Evolutionary conservation across 2,888 invertebrate genomes (phyloP), one percentile per base, ranked within the genome.

Genomic region (Tridacna gigas): DNA sequence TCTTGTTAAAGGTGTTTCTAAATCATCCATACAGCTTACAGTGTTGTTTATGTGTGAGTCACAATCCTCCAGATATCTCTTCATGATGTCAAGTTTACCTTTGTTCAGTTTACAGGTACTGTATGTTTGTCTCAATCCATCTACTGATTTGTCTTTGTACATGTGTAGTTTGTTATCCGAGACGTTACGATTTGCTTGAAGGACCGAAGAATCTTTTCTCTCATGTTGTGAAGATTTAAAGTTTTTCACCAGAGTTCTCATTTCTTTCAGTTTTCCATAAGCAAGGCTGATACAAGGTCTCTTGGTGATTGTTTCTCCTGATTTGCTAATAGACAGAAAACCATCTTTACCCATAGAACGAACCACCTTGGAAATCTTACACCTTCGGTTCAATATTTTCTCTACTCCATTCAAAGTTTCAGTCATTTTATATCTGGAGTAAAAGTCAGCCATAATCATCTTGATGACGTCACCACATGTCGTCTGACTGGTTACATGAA

Each of bases 21-120:
- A 18, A 15, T 26, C 67, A 18, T 7, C 37, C 25, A 22, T 22
- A 3, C 3, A 5, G 22, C n/a, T 63, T 67, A 1, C 37, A 2
- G 67, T 5, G n/a, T 26, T n/a, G 45, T 7, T 67, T 11, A 37
- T 37, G 37, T 18, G 9, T 3, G 9, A 20, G 13, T 67, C 9
- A 7, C 25, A 11, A 67, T 67, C 67, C 18, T 37, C 37, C 15
- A 67, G 37, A n/a, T 28, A 67, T 67, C 67, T 26, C 67, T 67
- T 67, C 67, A 67, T 67, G 5, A 67, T 18, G 20, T 67, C 67
- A 26, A 67, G 37, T 67, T 67, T 67, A 2, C 67, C 67, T 20
- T 37, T 18, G 45, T 26, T 67, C 3, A 37, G 37, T 37, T 67
- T 26, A 37, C 18, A 15, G 3, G 5, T 26, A 13, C 5, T 15